phyloP scores from a whole-genome alignment of 2,888 invertebrate species.

The Nebria salina region DNA sequence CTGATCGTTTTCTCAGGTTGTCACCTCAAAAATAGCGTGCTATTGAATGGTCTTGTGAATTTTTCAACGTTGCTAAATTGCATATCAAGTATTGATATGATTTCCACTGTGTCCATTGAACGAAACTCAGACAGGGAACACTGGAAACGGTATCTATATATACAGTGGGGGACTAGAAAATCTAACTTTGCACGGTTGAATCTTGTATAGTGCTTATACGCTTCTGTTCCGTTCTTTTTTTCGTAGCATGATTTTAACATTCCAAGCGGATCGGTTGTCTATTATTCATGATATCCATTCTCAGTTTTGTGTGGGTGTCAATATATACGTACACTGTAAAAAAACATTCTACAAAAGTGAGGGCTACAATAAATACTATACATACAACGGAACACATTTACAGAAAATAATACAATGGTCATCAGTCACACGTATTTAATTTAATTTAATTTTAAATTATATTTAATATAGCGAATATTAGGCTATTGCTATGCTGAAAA shows the following conservation, averaged over 20 bases:
- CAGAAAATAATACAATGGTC: too few relatives aligned
- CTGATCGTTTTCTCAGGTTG: slow-evolving; percentile 15
- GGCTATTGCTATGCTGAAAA: too few relatives aligned
- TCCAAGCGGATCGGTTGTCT: slow-evolving; percentile 45
- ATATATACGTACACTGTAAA: slow-evolving; percentile 19
- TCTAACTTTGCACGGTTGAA: slow-evolving; percentile 4
- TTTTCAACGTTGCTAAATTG: slow-evolving; percentile 58
- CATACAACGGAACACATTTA: too few relatives aligned
- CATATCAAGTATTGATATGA: slow-evolving; percentile 60
- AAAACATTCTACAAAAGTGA: background rate
- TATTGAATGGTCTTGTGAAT: slow-evolving; percentile 54
- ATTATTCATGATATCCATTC: slow-evolving; percentile 44
- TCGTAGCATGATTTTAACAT: slow-evolving; percentile 55
- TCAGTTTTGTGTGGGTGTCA: slow-evolving; percentile 33
- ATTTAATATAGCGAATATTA: too few relatives aligned
- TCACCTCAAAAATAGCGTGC: background rate
- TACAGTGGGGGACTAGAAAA: slow-evolving; percentile 2
- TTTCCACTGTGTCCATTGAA: slow-evolving; percentile 54
- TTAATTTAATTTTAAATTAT: too few relatives aligned
- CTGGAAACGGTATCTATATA: slow-evolving; percentile 33
- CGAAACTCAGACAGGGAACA: slow-evolving; percentile 46
- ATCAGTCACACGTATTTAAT: too few relatives aligned
- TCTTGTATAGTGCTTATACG: slow-evolving; percentile 14
- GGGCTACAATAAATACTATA: background rate
- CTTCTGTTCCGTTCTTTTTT: slow-evolving; percentile 23